Conservation (phyloP, 1,140 invertebrate genomes). For the Dermatophagoides farinae region DNA sequence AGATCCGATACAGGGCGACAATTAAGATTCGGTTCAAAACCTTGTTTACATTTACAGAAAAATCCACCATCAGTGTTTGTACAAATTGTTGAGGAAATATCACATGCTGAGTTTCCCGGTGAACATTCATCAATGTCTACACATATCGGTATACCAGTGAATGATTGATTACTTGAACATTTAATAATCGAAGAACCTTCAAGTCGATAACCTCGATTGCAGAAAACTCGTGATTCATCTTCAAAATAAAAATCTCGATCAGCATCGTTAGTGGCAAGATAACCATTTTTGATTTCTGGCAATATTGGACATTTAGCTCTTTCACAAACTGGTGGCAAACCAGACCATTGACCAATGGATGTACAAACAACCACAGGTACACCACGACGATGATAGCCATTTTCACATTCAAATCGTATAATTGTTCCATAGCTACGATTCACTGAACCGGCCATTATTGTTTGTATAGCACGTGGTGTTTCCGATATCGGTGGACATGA, state of each 20-base stretch:
- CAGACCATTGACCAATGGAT: conserved; percentile 90
- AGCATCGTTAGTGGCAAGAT: conserved; percentile 15
- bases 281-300: conserved; percentile 37
- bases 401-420: conserved; percentile 76
- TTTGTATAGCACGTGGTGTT: conserved; percentile 64
- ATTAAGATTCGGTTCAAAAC: conserved; percentile 65
- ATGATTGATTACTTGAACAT: conserved; percentile 63
- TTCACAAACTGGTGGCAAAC: conserved; percentile 64
- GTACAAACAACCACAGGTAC: conserved; percentile 77
- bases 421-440: conserved; percentile 86
- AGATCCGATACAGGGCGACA: conserved; percentile 69
- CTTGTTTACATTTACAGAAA: conserved; percentile 63
- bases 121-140: conserved; percentile 80
- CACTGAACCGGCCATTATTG: conserved; percentile 61
- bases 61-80: conserved; percentile 75
- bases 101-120: conserved; percentile 46
- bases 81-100: conserved; percentile 70
- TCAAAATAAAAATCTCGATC: conserved; percentile 46
- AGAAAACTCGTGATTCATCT: conserved; percentile 77
- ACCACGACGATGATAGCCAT: conserved; percentile 68
- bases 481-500: conserved; percentile 74
- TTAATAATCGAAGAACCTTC: conserved; percentile 64
- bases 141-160: conserved; percentile 60
- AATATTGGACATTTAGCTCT: conserved; percentile 57
- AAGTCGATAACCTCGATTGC: conserved; percentile 65